These are phyloP conservation scores for Malurus melanocephalus DNA, from an alignment of 2,113 vertebrate genomes.

Conservation along the genomic window DNA sequence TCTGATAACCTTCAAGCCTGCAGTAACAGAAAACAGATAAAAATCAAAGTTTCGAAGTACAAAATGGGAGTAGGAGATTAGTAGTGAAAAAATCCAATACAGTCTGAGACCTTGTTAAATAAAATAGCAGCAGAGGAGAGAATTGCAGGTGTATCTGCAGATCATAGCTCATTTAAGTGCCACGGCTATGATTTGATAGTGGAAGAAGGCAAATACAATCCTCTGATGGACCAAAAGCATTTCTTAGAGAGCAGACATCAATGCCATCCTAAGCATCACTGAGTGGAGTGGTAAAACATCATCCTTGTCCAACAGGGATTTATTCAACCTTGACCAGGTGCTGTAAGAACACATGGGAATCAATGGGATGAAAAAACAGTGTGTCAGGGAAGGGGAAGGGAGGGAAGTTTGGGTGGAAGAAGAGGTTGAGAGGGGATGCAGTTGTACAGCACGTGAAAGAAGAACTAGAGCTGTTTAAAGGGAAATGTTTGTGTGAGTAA, in stretches of 20 bases:
- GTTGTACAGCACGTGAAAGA: not conserved
- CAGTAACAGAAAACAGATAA: not conserved
- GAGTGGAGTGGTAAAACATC: not conserved
- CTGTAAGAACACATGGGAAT: not conserved
- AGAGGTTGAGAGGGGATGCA: not conserved
- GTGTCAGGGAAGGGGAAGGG: not conserved
- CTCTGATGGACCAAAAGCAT: not conserved
- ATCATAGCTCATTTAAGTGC: not conserved
- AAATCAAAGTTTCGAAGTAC: not conserved
- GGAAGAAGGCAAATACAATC: not conserved
- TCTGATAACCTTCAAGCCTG: not conserved
- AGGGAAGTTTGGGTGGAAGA: not conserved
- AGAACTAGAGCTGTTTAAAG: not conserved
- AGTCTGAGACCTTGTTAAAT: not conserved
- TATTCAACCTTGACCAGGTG: not conserved
- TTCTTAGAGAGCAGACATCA: not conserved
- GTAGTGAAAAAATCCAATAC: not conserved
- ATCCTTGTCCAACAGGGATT: not conserved
- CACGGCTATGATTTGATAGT: not conserved
- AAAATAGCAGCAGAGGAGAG: not conserved
- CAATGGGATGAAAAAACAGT: not conserved
- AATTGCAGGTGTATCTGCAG: not conserved
- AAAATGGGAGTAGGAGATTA: not conserved
- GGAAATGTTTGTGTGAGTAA: not conserved
- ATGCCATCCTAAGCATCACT: not conserved